Conservation (phyloP, 2,797 vertebrate genomes). For the Gadopsis marmoratus region DNA sequence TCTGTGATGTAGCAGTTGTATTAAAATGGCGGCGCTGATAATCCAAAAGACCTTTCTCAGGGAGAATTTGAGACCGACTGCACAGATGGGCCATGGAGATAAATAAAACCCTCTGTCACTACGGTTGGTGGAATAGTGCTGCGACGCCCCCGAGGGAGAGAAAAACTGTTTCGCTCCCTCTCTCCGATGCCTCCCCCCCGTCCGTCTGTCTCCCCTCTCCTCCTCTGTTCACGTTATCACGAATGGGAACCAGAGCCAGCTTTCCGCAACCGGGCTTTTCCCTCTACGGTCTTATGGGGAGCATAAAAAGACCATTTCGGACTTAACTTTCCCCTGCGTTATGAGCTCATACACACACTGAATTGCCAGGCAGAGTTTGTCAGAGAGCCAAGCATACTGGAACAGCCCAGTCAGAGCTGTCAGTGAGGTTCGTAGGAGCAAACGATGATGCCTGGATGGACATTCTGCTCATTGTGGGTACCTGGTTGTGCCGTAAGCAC, state of each 20-base stretch:
- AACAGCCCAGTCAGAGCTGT: slow-evolving; percentile 49
- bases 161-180: slow-evolving; percentile 74
- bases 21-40: slow-evolving; percentile 95
- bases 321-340: slow-evolving; percentile 38
- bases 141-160: slow-evolving; percentile 90
- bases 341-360: slow-evolving; percentile 43
- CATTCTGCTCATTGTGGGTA: slow-evolving; percentile 73
- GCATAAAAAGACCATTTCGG: slow-evolving; percentile 66
- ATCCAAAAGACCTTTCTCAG: slow-evolving; percentile 94
- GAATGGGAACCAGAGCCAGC: slow-evolving; percentile 60
- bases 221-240: slow-evolving; percentile 36
- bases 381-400: slow-evolving; percentile 51
- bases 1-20: slow-evolving; percentile 92
- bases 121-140: slow-evolving; percentile 89
- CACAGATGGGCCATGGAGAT: slow-evolving; percentile 95
- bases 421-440: slow-evolving; percentile 17
- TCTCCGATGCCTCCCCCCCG: slow-evolving; percentile 52
- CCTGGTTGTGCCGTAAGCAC: slow-evolving; percentile 75
- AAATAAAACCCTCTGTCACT: slow-evolving; percentile 95
- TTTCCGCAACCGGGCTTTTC: slow-evolving; percentile 66
- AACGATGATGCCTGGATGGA: slow-evolving; percentile 69
- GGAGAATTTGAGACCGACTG: slow-evolving; percentile 91
- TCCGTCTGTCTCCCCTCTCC: slow-evolving; percentile 65
- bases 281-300: slow-evolving; percentile 50
- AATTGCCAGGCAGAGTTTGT: slow-evolving; percentile 54